These are phyloP conservation scores for Trachemys scripta DNA, from an alignment of 2,113 vertebrate genomes.

Conservation along the genomic window DNA sequence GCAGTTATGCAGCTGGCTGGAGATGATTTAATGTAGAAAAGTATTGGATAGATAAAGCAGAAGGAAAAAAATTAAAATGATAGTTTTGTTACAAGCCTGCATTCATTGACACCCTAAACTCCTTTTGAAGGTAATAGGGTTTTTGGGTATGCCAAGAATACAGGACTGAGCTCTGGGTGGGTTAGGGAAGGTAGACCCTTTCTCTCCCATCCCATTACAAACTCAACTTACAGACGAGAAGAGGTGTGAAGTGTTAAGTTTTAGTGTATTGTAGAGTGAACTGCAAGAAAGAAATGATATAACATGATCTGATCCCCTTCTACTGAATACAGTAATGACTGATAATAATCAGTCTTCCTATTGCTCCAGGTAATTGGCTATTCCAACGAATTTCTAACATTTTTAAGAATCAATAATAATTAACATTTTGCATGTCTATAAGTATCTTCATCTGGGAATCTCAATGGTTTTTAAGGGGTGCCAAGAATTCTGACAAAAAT, in stretches of 20 bases:
- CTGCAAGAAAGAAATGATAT: not conserved
- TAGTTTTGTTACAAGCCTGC: not conserved
- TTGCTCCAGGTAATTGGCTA: not conserved
- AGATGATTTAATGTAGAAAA: not conserved
- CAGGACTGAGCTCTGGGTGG: not conserved
- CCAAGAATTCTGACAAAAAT: not conserved
- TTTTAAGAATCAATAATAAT: not conserved
- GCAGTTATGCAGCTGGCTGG: not conserved
- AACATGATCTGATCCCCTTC: not conserved
- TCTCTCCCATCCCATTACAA: not conserved
- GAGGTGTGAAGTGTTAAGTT: not conserved
- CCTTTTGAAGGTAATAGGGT: not conserved
- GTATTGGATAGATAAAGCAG: not conserved
- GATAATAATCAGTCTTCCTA: not conserved
- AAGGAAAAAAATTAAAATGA: not conserved
- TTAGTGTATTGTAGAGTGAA: not conserved
- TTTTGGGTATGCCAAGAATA: not conserved
- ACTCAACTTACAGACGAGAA: not conserved
- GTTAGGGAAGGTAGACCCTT: not conserved
- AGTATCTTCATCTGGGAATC: not conserved
- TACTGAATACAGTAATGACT: not conserved
- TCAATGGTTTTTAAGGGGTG: not conserved
- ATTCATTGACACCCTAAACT: not conserved
- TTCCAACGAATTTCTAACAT: not conserved
- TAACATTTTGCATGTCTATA: not conserved